Evolutionary conservation across 2,888 invertebrate genomes (phyloP).

Genomic region (Drosophila anomalata): DNA sequence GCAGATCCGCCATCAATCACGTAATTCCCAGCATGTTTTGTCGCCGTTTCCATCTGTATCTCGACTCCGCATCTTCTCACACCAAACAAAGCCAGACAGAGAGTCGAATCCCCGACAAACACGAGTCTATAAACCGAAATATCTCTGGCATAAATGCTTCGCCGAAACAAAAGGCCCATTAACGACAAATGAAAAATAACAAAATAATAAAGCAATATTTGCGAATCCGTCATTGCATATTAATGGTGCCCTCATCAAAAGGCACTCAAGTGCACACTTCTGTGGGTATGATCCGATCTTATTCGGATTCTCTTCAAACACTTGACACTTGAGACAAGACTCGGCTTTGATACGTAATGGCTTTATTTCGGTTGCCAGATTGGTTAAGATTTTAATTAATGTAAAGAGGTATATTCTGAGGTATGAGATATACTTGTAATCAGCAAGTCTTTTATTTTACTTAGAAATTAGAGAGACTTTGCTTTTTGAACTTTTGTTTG

Average conservation of each 20-base stretch:
- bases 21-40: constrained; percentile 72
- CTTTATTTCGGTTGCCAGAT: constrained; percentile 14
- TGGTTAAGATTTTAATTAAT: constrained; percentile 7
- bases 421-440: not conserved
- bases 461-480: not conserved
- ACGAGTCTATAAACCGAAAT: constrained; percentile 56
- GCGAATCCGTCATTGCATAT: constrained; percentile 42
- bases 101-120: constrained; percentile 12
- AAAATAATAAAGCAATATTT: constrained; percentile 35
- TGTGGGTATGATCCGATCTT: constrained; percentile 22
- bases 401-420: not conserved
- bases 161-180: constrained; percentile 64
- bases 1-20: constrained; percentile 72
- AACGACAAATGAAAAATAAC: constrained; percentile 49
- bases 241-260: constrained; percentile 48
- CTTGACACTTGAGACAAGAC: constrained; percentile 38
- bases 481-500: not conserved
- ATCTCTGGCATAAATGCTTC: constrained; percentile 36
- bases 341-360: constrained; percentile 10
- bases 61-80: constrained; percentile 63
- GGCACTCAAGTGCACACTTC: constrained; percentile 44
- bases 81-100: constrained; percentile 52
- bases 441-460: not conserved
- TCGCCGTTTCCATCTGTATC: constrained; percentile 69
- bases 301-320: constrained; percentile 26